A percentile compares a stretch with the other conserved stretches of the same genome.
These are phyloP conservation scores for Papilio glaucus DNA, from an alignment of 1,140 invertebrate species.

Conservation along the genomic window DNA sequence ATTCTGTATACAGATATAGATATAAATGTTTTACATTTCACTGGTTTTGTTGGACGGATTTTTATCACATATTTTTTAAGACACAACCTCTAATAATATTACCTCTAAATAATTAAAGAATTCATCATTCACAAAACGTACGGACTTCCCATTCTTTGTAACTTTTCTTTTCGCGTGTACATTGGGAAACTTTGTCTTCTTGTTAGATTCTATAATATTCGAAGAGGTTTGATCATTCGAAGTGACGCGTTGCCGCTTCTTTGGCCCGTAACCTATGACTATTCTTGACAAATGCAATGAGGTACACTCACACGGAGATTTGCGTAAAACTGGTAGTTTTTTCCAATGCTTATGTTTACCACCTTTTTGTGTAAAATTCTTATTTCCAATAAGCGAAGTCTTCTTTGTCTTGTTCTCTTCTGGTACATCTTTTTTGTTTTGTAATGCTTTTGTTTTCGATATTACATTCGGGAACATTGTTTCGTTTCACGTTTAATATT, in stretches of 20 bases:
- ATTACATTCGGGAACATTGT: conserved; percentile 46
- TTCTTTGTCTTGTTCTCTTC: conserved; percentile 53
- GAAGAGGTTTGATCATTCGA: conserved; percentile 66
- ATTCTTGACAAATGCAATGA: conserved; percentile 69
- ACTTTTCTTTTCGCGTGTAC: conserved; percentile 55
- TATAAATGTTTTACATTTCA: too few species aligned
- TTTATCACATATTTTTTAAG: too few species aligned
- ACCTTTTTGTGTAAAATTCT: conserved; percentile 46
- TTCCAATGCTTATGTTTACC: conserved; percentile 52
- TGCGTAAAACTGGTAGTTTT: conserved; percentile 43
- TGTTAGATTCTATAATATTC: conserved; percentile 57
- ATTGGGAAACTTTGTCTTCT: conserved; percentile 64
- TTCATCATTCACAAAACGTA: conserved; percentile 61
- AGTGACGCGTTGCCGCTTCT: conserved; percentile 61
- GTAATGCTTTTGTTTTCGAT: conserved; percentile 65
- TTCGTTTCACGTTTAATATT: conserved; percentile 58
- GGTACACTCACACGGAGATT: conserved; percentile 59
- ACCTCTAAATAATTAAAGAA: conserved; percentile 81
- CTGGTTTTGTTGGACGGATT: too few species aligned
- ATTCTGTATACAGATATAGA: too few species aligned
- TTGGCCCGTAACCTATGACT: conserved; percentile 65
- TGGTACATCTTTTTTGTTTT: conserved; percentile 56
- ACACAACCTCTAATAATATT: too few species aligned
- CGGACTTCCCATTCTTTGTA: conserved; percentile 52
- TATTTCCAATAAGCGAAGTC: conserved; percentile 49